Percentiles rank a stretch among this genome's conserved stretches.
Evolutionary conservation across 30 jellyfish, hydroid and myxozoan genomes (phyloP).

Genomic region (Hydractinia echinata): DNA sequence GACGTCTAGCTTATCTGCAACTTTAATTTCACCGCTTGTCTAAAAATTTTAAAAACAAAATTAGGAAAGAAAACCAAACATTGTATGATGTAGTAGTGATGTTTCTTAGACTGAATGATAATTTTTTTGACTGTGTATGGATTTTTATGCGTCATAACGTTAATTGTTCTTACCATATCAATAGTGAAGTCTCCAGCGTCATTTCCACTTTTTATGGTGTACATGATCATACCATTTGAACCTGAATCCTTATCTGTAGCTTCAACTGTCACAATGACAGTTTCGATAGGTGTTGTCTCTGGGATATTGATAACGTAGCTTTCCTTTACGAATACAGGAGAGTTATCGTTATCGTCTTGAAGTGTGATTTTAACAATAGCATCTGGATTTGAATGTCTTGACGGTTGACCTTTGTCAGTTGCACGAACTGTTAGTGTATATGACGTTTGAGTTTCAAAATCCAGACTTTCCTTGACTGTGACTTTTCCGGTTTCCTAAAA

Average conservation of each 20-base stretch:
- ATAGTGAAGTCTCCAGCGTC: constrained; percentile 56
- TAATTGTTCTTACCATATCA: constrained; percentile 10
- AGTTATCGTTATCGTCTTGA: constrained; percentile 71
- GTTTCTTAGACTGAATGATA: no score
- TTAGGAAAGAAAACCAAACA: constrained; percentile 32
- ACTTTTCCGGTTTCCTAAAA: constrained; percentile 41
- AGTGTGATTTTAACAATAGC: constrained; percentile 46
- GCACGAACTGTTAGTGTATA: constrained; percentile 62
- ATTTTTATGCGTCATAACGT: no score
- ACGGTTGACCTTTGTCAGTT: constrained; percentile 62
- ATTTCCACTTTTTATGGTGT: constrained; percentile 52
- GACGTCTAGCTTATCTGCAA: constrained; percentile 52
- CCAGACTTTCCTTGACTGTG: constrained; percentile 44
- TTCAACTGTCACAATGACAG: constrained; percentile 1
- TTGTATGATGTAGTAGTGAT: no score
- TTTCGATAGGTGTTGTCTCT: constrained; percentile 50
- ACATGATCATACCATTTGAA: constrained; percentile 33
- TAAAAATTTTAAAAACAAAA: not conserved
- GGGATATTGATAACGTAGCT: constrained; percentile 26
- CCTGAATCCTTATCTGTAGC: constrained; percentile 65
- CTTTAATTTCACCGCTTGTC: constrained; percentile 7
- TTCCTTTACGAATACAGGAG: constrained; percentile 48
- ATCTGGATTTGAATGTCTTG: constrained; percentile 34
- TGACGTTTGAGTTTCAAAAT: constrained; percentile 58
- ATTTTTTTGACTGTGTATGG: no score